phyloP scores from a whole-genome alignment of 2,797 vertebrate species.

The Hafferia zeledoni region DNA sequence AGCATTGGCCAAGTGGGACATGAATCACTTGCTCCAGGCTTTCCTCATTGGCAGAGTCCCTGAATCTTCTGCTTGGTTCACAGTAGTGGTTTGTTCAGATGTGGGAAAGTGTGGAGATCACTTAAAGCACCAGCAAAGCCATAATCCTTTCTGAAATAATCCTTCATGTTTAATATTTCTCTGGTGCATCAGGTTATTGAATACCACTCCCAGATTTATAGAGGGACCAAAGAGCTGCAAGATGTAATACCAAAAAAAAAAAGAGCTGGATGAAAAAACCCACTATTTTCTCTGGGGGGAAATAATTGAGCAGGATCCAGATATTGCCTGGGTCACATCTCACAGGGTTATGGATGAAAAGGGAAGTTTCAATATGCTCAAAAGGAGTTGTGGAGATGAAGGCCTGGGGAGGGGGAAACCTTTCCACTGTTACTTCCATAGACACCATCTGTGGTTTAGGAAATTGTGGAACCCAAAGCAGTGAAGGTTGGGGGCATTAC shows the following conservation, averaged over 20 bases:
- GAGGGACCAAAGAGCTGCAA: not conserved
- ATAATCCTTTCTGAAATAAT: not conserved
- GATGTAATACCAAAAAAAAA: not conserved
- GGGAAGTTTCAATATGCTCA: not conserved
- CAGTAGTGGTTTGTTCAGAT: not conserved
- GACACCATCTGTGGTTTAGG: not conserved
- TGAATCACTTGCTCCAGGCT: conserved; percentile 60
- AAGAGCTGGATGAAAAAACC: not conserved
- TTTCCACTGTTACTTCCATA: not conserved
- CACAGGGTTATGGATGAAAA: not conserved
- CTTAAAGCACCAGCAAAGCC: conserved; percentile 8
- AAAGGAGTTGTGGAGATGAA: not conserved
- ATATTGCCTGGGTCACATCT: not conserved
- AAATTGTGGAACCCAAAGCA: not conserved
- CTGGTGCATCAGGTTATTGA: not conserved
- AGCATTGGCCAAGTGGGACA: not conserved
- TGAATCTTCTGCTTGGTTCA: conserved; percentile 14
- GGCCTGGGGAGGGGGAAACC: not conserved
- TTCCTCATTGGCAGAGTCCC: conserved; percentile 37
- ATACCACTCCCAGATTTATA: not conserved
- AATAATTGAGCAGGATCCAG: not conserved
- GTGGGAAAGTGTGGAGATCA: not conserved
- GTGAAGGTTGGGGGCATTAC: not conserved
- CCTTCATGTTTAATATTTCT: not conserved
- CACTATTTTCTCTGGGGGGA: not conserved